phyloP scores from a whole-genome alignment of 2,888 invertebrate species.

The Phania funesta region DNA sequence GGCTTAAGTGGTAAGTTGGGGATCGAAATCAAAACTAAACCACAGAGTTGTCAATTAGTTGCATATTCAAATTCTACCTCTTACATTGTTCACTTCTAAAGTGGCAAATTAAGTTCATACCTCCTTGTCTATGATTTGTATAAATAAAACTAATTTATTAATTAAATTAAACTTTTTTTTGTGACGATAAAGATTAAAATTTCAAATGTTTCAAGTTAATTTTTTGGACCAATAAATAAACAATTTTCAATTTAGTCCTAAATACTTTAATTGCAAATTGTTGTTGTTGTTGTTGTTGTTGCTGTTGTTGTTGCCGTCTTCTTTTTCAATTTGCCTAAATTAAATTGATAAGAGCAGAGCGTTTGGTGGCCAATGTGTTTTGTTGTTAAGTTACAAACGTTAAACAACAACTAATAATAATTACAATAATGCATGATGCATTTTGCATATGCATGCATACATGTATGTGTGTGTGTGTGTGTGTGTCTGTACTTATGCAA shows the following conservation, averaged over 20 bases:
- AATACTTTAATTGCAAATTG: constrained; percentile 23
- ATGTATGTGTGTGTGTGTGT: neutral
- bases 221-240: constrained; percentile 28
- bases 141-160: too few species aligned
- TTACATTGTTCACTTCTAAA: too few species aligned
- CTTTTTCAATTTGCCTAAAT: constrained; percentile 38
- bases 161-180: too few species aligned
- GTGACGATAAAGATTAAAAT: neutral
- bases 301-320: neutral
- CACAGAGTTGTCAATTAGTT: too few species aligned
- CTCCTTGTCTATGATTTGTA: too few species aligned
- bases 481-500: constrained; percentile 14
- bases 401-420: constrained; percentile 25
- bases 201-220: constrained; percentile 9
- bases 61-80: too few species aligned
- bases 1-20: too few species aligned
- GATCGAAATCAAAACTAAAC: too few species aligned
- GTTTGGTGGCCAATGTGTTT: constrained; percentile 41
- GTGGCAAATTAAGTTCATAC: too few species aligned
- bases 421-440: constrained; percentile 1
- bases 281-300: neutral
- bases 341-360: constrained; percentile 50
- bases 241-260: constrained; percentile 34
- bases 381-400: constrained; percentile 33
- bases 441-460: neutral